Evolutionary conservation across 1,140 invertebrate species (phyloP).

Genomic region (Sinonovacula constricta): DNA sequence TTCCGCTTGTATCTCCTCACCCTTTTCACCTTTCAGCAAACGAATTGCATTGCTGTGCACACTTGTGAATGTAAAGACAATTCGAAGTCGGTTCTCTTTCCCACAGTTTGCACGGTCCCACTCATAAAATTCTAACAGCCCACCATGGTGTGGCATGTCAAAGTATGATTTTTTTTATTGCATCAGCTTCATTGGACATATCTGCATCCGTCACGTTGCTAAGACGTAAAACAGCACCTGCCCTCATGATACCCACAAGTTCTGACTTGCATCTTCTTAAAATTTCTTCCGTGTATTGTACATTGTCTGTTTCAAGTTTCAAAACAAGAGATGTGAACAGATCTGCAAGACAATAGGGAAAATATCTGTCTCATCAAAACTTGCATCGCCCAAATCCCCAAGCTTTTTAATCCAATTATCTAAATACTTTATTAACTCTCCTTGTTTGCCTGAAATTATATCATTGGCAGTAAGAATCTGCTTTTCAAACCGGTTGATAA

Average conservation of each 20-base stretch:
- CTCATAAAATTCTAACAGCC: conserved; percentile 34
- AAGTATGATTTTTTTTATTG: conserved; percentile 44
- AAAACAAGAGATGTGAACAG: conserved; percentile 56
- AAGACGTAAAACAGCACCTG: conserved; percentile 56
- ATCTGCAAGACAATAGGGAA: conserved; percentile 53
- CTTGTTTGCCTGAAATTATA: conserved; percentile 25
- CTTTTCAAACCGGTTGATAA: conserved; percentile 72
- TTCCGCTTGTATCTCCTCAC: conserved; percentile 26
- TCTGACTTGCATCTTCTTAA: conserved; percentile 1
- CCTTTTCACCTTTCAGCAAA: background rate
- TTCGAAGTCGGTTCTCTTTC: background rate
- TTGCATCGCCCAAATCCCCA: conserved; percentile 4
- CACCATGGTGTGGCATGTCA: conserved; percentile 52
- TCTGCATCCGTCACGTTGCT: background rate
- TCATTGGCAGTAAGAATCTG: conserved; percentile 58
- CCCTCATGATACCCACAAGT: conserved; percentile 49
- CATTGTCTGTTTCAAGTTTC: background rate
- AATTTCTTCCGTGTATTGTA: background rate
- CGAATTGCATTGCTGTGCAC: conserved; percentile 48
- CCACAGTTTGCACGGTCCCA: background rate
- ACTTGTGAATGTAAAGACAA: conserved; percentile 54
- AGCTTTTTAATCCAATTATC: conserved; percentile 22
- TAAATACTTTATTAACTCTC: background rate
- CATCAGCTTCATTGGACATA: background rate
- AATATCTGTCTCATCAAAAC: conserved; percentile 32